phyloP scores from a whole-genome alignment of 2,888 invertebrate species.

The Conchocele bisecta region DNA sequence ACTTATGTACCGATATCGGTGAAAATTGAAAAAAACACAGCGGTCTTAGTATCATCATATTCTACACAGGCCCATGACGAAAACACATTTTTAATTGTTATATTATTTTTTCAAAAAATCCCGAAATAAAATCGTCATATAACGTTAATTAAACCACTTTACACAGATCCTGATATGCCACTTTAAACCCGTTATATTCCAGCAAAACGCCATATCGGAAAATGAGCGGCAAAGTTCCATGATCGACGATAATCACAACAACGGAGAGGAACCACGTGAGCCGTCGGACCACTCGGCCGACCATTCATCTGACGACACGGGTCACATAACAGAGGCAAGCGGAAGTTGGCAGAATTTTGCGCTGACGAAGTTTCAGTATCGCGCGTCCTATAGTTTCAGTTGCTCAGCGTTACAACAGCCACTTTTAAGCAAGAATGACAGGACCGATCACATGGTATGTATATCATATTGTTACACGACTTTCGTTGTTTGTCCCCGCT shows the following conservation, averaged over 20 bases:
- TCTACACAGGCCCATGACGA: too few relatives aligned
- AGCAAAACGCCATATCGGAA: slow-evolving; percentile 37
- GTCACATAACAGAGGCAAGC: slow-evolving; percentile 37
- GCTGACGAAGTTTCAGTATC: slow-evolving; percentile 67
- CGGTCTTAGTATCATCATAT: too few relatives aligned
- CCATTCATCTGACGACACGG: slow-evolving; percentile 51
- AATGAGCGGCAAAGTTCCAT: slow-evolving; percentile 43
- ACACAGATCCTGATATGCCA: too few relatives aligned
- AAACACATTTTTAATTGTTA: too few relatives aligned
- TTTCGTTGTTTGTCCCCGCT: too few relatives aligned
- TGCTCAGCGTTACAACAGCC: slow-evolving; percentile 70
- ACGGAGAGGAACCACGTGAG: slow-evolving; percentile 52
- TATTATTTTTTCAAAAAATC: too few relatives aligned
- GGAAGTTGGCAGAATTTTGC: slow-evolving; percentile 73
- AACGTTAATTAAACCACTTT: too few relatives aligned
- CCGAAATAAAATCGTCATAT: too few relatives aligned
- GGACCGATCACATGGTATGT: slow-evolving; percentile 67
- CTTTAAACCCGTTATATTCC: too few relatives aligned
- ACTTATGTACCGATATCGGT: too few relatives aligned
- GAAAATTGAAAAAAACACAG: too few relatives aligned
- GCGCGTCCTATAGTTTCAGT: slow-evolving; percentile 67
- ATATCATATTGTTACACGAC: background rate
- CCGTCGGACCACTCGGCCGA: slow-evolving; percentile 56
- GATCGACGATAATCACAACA: slow-evolving; percentile 10
- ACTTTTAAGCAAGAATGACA: slow-evolving; percentile 67